Evolutionary conservation across 2,888 invertebrate genomes (phyloP), one percentile per base, ranked within the genome.

Genomic region (Timandra comae): DNA sequence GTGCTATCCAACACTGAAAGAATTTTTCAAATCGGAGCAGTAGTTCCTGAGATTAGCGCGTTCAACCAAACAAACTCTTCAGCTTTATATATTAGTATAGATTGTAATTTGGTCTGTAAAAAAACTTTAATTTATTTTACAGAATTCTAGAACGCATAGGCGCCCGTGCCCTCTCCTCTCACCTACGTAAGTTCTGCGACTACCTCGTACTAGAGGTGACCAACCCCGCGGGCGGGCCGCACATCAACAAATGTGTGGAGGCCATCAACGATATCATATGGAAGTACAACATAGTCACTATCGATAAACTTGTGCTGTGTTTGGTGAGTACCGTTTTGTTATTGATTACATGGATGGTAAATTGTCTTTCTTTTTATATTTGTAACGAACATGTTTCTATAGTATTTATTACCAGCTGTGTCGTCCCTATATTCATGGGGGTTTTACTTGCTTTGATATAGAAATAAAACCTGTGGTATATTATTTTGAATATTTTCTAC

Each of bases 251-350:
- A 81, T 95, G 95, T 61, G 95, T 97, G 2, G 98, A 98, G 63
- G 96, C 97, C 0, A 93, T 98, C 51, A 97, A 96, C 71, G 95
- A 96, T 62, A 95, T 98, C 90, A 96, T 98, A 44, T 98, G 98
- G 98, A 97, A 97, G 61, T 97, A 96, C 75, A 97, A 98, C 76
- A 95, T 98, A 48, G 94, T 98, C 30, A 96, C 98, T 21, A 94
- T 98, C 43, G 98, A 98, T 75, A 88, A 97, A 43, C 89, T 98
- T 1, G 93, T 98, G 3, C 86, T 98, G 23, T 98, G 97, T 69
- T 81, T 98, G 76, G 94, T 92, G 71, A 86, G 88, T 38, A 12
- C n/a, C n/a, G n/a, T n/a, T n/a, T n/a, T n/a, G n/a, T n/a, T n/a
- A n/a, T n/a, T n/a, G n/a, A n/a, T n/a, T n/a, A n/a, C n/a, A n/a